Percentiles rank a stretch among this genome's conserved stretches.
phyloP scores from a whole-genome alignment of 2,888 invertebrate genomes.

The Hecatera dysodea region DNA sequence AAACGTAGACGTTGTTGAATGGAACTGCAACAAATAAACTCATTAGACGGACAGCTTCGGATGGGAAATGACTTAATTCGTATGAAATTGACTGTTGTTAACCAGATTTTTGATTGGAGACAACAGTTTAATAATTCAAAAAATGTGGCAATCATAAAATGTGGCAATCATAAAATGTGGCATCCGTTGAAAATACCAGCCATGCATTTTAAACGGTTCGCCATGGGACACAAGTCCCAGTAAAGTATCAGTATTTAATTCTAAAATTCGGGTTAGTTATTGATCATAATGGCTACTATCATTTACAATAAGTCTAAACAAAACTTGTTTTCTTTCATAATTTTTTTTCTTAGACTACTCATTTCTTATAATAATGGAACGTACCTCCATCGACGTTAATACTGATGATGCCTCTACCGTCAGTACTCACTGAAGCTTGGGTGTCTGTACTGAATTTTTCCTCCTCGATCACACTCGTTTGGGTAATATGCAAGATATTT shows the following conservation, averaged over 20 bases:
- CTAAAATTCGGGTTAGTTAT: not conserved
- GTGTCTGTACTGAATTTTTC: slow-evolving; percentile 64
- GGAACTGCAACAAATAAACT: slow-evolving; percentile 70
- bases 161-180: no score
- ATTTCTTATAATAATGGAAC: not conserved
- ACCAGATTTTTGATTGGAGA: no score
- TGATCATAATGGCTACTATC: not conserved
- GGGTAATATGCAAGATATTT: slow-evolving; percentile 68
- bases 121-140: no score
- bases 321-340: no score
- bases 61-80: not conserved
- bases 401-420: slow-evolving; percentile 76
- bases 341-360: no score
- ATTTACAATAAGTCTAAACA: not conserved
- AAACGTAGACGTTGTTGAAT: slow-evolving; percentile 88
- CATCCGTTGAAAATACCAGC: no score
- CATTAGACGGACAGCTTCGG: not conserved
- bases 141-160: no score
- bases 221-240: no score
- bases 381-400: slow-evolving; percentile 71
- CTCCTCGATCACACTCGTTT: slow-evolving; percentile 76
- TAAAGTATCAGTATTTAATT: no score
- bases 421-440: slow-evolving; percentile 63
- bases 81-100: not conserved
- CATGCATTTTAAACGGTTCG: no score